Conservation (phyloP, 2,797 vertebrate species). For the Tamandua tetradactyla region DNA sequence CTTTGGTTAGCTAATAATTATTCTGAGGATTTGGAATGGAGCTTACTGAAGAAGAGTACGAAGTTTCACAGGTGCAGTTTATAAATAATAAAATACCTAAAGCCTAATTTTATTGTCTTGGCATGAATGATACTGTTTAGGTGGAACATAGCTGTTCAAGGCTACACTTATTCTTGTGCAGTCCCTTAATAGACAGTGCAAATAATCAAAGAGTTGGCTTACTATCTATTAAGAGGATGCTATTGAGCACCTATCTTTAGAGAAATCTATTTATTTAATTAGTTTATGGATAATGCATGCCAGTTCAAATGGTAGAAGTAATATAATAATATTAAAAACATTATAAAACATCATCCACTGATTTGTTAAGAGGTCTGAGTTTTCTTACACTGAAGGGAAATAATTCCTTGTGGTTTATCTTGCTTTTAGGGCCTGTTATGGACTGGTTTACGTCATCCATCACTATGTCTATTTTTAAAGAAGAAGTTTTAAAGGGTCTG, state of each 20-base stretch:
- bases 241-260: neutral
- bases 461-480: constrained; percentile 60
- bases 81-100: constrained; percentile 21
- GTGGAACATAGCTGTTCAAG: neutral
- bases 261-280: constrained; percentile 30
- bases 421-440: constrained; percentile 48
- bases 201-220: neutral
- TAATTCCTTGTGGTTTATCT: constrained; percentile 65
- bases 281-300: constrained; percentile 31
- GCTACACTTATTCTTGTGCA: neutral
- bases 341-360: constrained; percentile 57
- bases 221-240: constrained; percentile 22
- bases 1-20: constrained; percentile 6
- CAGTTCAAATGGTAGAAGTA: constrained; percentile 30
- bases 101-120: constrained; percentile 40
- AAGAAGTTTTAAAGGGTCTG: constrained; percentile 50
- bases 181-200: neutral
- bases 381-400: constrained; percentile 56
- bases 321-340: constrained; percentile 63
- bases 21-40: constrained; percentile 20
- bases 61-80: neutral
- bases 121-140: neutral
- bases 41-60: constrained; percentile 28
- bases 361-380: constrained; percentile 56
- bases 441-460: constrained; percentile 54